phyloP scores from a whole-genome alignment of 2,113 vertebrate species.

The Ageneiosus marmoratus region DNA sequence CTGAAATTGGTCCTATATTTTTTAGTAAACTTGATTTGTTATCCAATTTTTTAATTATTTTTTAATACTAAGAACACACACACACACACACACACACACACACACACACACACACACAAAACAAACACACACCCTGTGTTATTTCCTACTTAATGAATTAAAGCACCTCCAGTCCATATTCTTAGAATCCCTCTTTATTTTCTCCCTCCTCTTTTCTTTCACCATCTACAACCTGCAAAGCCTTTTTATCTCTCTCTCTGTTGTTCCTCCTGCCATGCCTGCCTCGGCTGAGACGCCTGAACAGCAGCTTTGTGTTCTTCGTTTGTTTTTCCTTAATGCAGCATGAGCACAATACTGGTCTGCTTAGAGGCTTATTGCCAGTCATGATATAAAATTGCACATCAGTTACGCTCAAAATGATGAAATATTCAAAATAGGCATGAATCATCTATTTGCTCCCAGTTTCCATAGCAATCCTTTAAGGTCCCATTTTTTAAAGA shows the following conservation, averaged over 20 bases:
- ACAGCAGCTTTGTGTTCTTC: background rate
- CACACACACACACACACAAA: background rate
- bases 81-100: background rate
- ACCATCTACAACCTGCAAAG: background rate
- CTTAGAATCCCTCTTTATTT: background rate
- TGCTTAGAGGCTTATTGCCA: background rate
- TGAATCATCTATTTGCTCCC: background rate
- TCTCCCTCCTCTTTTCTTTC: background rate
- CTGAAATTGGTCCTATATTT: no score
- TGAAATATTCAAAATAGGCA: constrained; percentile 3
- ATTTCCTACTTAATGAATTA: constrained; percentile 1
- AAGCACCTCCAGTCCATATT: background rate
- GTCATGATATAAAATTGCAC: background rate
- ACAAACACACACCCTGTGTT: background rate
- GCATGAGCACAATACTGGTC: background rate
- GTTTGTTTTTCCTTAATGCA: background rate
- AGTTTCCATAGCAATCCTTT: constrained; percentile 19
- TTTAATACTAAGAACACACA: no score
- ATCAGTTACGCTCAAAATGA: background rate
- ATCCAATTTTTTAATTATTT: no score
- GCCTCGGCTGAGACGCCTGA: background rate
- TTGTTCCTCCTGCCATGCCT: background rate
- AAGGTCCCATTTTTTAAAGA: constrained; percentile 2
- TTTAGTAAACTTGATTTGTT: no score
- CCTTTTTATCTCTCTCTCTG: background rate